These are phyloP conservation scores for Crioceris asparagi DNA, from an alignment of 2,888 invertebrate species.

Conservation along the genomic window DNA sequence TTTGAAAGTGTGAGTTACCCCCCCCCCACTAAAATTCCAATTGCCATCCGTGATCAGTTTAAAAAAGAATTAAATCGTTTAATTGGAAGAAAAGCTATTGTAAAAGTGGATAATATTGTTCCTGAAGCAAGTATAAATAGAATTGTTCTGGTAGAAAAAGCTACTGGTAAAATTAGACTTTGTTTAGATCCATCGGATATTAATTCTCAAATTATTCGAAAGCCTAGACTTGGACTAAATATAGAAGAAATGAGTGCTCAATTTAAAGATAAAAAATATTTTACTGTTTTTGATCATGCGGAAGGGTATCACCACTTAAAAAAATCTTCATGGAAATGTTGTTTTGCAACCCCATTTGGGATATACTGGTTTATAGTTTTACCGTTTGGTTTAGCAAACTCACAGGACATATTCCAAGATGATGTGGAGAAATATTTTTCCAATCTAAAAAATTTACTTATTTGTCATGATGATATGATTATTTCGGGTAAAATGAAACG, in stretches of 20 bases:
- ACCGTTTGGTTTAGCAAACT: background rate
- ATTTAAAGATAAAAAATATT: constrained; percentile 7
- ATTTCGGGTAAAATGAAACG: background rate
- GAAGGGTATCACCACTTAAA: constrained; percentile 18
- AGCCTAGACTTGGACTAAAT: constrained; percentile 5
- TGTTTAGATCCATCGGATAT: constrained; percentile 9
- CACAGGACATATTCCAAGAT: background rate
- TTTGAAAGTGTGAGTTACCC: constrained; percentile 5
- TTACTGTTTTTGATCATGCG: constrained; percentile 9
- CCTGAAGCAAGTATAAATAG: constrained; percentile 11
- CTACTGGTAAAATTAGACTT: constrained; percentile 11
- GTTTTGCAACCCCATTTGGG: constrained; percentile 15
- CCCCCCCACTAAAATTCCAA: constrained; percentile 8
- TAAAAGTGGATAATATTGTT: constrained; percentile 8
- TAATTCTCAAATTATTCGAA: constrained; percentile 9
- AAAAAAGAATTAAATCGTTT: constrained; percentile 8
- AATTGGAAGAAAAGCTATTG: constrained; percentile 7
- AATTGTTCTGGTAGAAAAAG: constrained; percentile 11
- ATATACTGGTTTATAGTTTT: constrained; percentile 5
- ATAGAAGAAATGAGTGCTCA: constrained; percentile 10
- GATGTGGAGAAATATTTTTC: background rate
- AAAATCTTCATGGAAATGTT: constrained; percentile 17
- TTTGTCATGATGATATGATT: background rate
- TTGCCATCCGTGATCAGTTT: background rate
- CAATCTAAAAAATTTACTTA: background rate